Evolutionary conservation across 2,113 vertebrate genomes (phyloP), one percentile per base, ranked within the genome.

Genomic region (Ascaphus truei): DNA sequence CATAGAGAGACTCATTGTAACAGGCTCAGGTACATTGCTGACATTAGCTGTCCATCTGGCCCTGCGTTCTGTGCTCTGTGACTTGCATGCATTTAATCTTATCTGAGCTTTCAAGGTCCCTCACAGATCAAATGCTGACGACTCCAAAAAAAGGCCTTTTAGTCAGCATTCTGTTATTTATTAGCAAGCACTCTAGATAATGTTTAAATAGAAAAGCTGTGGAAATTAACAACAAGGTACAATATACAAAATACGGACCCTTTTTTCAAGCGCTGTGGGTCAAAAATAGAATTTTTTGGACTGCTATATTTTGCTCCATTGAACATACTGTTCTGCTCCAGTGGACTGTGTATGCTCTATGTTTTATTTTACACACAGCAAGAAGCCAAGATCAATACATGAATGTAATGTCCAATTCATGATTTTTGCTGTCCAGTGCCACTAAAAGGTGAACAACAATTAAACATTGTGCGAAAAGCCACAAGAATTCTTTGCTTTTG

Each of bases 61-160:
- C 39, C 27, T 59, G 30, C 30, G 39, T 61, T 51, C 25, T 20
- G 47, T 30, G n/a, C n/a, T n/a, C n/a, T n/a, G n/a, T n/a, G n/a
- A n/a, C 29, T 33, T 52, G 67, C 27, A 59, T 61, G 56, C 57
- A 61, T 37, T 59, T 59, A 25, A 31, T 57, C 58, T 60, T 61
- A 61, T 61, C 57, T 71, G 7, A 16, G 47, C 45, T 51, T 37
- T 36, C 55, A 59, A 68, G 55, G 65, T 68, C 31, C 48, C 27
- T 23, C 45, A 20, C 23, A 39, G 8, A 60, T 51, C 43, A 60
- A 60, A 60, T 52, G 66, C 66, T 69, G 66, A 69, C 66, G 41
- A 4, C 25, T 2, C 51, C 45, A 51, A 60, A 69, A 48, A 16
- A 16, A 33, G 29, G 9, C 20, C 15, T 25, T 3, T 2, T 20